Base-by-base conservation (phyloP, 2,888 invertebrate genomes). In the Cantharis lateralis region DNA sequence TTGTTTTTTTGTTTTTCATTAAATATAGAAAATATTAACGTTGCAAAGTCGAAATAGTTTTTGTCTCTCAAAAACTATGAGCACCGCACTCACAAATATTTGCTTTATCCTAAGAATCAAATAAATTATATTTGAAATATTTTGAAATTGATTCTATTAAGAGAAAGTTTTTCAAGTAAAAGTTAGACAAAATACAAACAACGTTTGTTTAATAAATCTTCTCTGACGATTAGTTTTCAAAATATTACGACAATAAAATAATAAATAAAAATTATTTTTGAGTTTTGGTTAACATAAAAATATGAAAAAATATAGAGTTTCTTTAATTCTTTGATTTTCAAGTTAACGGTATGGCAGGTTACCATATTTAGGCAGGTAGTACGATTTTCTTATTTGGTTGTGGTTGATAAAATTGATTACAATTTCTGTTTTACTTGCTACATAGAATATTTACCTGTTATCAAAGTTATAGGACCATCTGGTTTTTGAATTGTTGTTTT, bases 401-500 rank as follows among this genome's bases (percentile, higher is more conserved):
- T n/a, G n/a, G n/a, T n/a, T n/a, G 20, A 24, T 24, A 24, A 24
- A 5, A 24, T 24, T 24, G 20, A 7, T 28, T 28, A 28, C 13
- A 32, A 32, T 32, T 32, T 32, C 28, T 32, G 32, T 32, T 32
- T 13, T n/a, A n/a, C 48, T 48, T 48, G n/a, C 48, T 13, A 48
- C n/a, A 48, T 48, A 48, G 64, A 20, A 68, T 18, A 18, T 71
- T 77, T 82, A 87, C 87, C 85, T 83, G 87, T 87, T 70, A 86
- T 77, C 63, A 87, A 79, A 15, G 84, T 82, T 62, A 86, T 81
- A n/a, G 85, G 86, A 70, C 86, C 86, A 75, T 86, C 84, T 15
- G 86, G 86, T 79, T 81, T 84, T 71, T 83, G 81, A 15, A 81
- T 75, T 69, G 83, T 81, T 68, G 80, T 84, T 81, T 89, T 88